These are phyloP conservation scores for Eupithecia tripunctaria DNA, from an alignment of 2,888 invertebrate genomes.

Conservation along the genomic window DNA sequence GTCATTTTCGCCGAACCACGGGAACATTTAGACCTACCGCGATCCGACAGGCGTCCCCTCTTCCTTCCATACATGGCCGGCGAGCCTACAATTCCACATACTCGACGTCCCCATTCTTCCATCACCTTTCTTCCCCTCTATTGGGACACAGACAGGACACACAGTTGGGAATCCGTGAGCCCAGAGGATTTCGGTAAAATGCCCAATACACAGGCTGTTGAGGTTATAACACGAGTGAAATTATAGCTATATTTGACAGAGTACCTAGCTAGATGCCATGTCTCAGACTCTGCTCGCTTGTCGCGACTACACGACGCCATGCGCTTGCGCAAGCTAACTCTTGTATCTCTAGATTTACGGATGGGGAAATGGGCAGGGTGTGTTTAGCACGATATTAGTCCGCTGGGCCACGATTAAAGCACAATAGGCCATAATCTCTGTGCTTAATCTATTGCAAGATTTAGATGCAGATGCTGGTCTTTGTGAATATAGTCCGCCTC, in stretches of 20 bases:
- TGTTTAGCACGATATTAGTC: constrained; percentile 50
- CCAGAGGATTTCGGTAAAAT: too few species aligned
- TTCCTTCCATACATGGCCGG: too few species aligned
- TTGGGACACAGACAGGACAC: too few species aligned
- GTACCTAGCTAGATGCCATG: constrained; percentile 65
- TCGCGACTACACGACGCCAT: constrained; percentile 52
- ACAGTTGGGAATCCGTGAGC: too few species aligned
- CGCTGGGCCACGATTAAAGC: constrained; percentile 42
- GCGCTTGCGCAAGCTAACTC: constrained; percentile 58
- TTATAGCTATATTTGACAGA: neutral
- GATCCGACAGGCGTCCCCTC: too few species aligned
- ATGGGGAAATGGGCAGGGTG: constrained; percentile 53
- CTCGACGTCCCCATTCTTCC: too few species aligned
- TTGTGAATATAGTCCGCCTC: neutral
- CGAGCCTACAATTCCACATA: too few species aligned
- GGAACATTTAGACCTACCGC: too few species aligned
- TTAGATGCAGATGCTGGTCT: neutral
- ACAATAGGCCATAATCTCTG: constrained; percentile 20
- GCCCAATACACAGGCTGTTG: too few species aligned
- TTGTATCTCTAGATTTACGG: constrained; percentile 57
- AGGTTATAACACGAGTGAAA: neutral
- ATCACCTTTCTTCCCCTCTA: too few species aligned
- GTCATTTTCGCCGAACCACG: too few species aligned
- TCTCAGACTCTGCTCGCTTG: neutral
- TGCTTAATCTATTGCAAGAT: neutral